Evolutionary conservation across 2,113 vertebrate species (phyloP), one percentile per base, ranked within the genome.

Genomic region (Sander lucioperca): DNA sequence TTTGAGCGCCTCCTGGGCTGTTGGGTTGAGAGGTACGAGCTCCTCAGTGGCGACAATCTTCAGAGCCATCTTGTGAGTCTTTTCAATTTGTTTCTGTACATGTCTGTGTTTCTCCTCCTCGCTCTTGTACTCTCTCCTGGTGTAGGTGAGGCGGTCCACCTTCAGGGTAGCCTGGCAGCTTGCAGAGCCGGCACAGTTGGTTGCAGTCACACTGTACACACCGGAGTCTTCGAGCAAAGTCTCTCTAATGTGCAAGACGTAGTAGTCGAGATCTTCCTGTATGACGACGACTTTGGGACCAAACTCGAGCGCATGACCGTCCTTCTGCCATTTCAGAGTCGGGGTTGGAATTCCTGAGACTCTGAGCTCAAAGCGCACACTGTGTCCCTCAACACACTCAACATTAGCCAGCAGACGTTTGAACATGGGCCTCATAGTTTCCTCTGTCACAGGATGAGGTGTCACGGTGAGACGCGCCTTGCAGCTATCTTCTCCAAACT

Each of bases 351-450:
- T 96, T 86, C 98, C 98, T 82, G 97, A 98, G 71, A 99, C 97
- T 83, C 97, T 96, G 83, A 99, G 96, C 79, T 99, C 98, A 89
- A 99, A 99, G 88, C 93, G 96, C 87, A 98, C 90, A 27, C 94
- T 98, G 1, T 98, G 93, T 70, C 98, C 98, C 92, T 99, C 98
- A 27, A 95, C 94, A 82, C 98, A 99, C 36, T 99, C 98, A 62
- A 96, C 92, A 43, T 99, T 99, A 84, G 97, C 97, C 84, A 99
- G 89, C 25, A 99, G 93, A 50, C 98, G 97, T 94, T 99, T 99
- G 93, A 99, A 99, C 96, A 99, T 98, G 78, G 98, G 98, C 89
- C 96, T 97, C 93, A 99, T 94, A 0, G 96, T 98, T 45, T 97
- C 98, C 90, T 97, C 93, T 25, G 90, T 89, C 74, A 97, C 95